Evolutionary conservation across 2,797 vertebrate species (phyloP).

Genomic region (Falco rusticolus): DNA sequence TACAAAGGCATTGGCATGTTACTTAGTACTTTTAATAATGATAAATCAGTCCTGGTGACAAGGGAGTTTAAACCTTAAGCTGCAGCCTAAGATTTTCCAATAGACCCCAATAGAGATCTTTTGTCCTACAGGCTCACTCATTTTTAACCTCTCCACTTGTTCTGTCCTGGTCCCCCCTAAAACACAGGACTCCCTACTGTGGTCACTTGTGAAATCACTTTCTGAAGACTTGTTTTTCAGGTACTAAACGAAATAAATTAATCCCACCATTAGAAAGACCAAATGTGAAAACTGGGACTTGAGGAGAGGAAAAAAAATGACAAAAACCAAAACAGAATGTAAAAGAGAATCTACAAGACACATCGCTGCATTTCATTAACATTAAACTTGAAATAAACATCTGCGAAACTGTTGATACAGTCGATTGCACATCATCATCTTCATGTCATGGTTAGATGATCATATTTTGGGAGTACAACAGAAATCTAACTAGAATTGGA

Average conservation of each 20-base stretch:
- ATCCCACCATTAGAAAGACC: background rate
- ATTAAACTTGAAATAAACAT: constrained; percentile 65
- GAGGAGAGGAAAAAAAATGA: background rate
- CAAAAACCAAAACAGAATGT: background rate
- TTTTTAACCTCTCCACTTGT: background rate
- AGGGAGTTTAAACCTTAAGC: constrained; percentile 24
- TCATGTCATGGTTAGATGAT: constrained; percentile 45
- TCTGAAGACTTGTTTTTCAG: constrained; percentile 8
- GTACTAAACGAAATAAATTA: constrained; percentile 4
- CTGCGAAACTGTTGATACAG: constrained; percentile 52
- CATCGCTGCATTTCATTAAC: constrained; percentile 57
- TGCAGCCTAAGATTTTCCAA: background rate
- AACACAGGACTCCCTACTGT: background rate
- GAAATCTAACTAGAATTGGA: constrained; percentile 56
- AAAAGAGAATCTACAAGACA: background rate
- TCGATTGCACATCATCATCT: constrained; percentile 54
- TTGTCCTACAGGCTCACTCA: background rate
- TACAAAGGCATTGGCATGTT: constrained; percentile 69
- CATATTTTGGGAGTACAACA: constrained; percentile 33
- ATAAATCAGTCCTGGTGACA: constrained; percentile 65
- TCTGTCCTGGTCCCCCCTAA: background rate
- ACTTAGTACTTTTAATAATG: constrained; percentile 67
- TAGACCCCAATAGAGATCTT: background rate
- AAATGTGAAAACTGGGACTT: background rate
- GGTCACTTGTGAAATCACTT: background rate